Evolutionary conservation across 2,888 invertebrate species (phyloP), one percentile per base, ranked within the genome.

Genomic region (Leucophenga montana): DNA sequence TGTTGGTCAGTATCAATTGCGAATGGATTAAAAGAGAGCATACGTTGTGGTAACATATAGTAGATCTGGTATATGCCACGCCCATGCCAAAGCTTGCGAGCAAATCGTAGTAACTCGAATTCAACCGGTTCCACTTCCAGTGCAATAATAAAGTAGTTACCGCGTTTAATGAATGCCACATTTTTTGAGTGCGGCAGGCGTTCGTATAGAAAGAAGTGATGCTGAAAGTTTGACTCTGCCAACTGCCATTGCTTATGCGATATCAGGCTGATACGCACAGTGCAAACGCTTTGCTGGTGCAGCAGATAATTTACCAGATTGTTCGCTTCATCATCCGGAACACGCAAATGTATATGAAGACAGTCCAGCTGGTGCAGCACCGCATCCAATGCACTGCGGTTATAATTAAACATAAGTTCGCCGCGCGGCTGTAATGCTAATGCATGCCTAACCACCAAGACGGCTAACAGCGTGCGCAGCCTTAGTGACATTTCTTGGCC

Each of bases 11-110:
- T 56, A 27, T 13, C 14, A 39, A 16, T 46, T 14, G 69, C 22
- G 64, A 88, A 87, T 0, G 87, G 87, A 77, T 87, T 86, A 54
- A 82, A 86, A 44, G 87, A 85, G 1, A 77, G 65, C 0, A 77
- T 48, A 3, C 31, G 62, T 0, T n/a, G 56, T 1, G 13, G 16
- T 20, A 75, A 68, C 0, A 87, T 69, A 66, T 83, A 87, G 57
- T 85, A 84, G 11, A 86, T 77, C 22, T 81, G 80, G 59, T 78
- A 82, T 31, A 85, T 78, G 3, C 78, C 75, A n/a, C 74, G 54
- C 8, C 67, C 70, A 0, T 61, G 72, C 88, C 88, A 87, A 9
- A 80, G 53, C 0, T 59, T n/a, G 0, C 69, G 69, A 66, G 84
- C 80, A 1, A 79, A 73, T 0, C 73, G 61, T 31, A 70, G 39